phyloP scores from a whole-genome alignment of 2,113 vertebrate genomes.

The Stercorarius parasiticus region DNA sequence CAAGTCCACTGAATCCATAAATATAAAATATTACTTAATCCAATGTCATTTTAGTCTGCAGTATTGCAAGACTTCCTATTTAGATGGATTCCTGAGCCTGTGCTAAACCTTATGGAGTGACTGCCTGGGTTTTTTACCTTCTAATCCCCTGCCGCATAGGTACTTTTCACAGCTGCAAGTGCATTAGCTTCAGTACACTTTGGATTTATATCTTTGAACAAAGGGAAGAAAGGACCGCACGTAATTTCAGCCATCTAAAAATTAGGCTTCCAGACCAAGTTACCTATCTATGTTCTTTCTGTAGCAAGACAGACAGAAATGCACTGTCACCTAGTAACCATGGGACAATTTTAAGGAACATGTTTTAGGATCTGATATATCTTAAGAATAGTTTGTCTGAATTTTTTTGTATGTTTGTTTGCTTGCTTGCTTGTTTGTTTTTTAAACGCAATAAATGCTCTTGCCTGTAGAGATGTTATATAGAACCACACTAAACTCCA shows the following conservation, averaged over 20 bases:
- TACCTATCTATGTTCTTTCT: not conserved
- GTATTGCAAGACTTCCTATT: not conserved
- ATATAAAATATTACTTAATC: not conserved
- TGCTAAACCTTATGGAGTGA: not conserved
- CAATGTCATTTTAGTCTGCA: not conserved
- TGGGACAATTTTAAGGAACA: not conserved
- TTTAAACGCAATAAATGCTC: not conserved
- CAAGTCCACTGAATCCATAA: not conserved
- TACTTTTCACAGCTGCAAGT: not conserved
- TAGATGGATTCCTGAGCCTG: not conserved
- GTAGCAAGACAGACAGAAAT: not conserved
- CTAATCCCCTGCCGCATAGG: not conserved
- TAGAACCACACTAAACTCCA: not conserved
- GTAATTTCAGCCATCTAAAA: not conserved
- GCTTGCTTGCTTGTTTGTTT: not conserved
- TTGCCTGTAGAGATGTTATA: not conserved
- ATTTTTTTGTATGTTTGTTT: no score
- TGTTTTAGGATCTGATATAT: not conserved
- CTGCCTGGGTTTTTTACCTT: not conserved
- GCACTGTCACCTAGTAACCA: not conserved
- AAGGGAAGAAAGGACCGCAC: not conserved
- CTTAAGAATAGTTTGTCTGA: not conserved
- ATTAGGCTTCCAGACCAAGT: not conserved
- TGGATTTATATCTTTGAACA: not conserved
- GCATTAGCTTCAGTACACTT: not conserved